Percentiles rank a stretch among this genome's conserved stretches.
These are phyloP conservation scores for Promerops cafer DNA, from an alignment of 2,113 vertebrate genomes.

Conservation along the genomic window DNA sequence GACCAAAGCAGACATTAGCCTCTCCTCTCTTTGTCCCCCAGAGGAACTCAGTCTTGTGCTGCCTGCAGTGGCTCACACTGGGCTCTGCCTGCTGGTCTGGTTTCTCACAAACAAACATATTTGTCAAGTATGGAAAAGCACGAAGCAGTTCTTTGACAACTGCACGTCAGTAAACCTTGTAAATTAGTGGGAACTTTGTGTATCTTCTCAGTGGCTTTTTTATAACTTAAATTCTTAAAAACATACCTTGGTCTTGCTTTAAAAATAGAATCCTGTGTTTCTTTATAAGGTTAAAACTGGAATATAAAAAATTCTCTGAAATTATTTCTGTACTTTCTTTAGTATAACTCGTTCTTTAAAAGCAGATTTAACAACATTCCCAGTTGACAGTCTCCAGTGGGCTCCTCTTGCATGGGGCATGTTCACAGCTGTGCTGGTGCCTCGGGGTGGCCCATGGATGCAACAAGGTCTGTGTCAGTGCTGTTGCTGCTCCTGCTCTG, in stretches of 20 bases:
- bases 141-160: neutral
- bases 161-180: neutral
- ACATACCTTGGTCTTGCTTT: neutral
- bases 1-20: neutral
- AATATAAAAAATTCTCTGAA: neutral
- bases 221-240: neutral
- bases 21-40: neutral
- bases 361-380: neutral
- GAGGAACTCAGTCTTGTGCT: fast-evolving
- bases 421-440: fast-evolving
- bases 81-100: neutral
- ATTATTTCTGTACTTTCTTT: neutral
- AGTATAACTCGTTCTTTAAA: neutral
- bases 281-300: neutral
- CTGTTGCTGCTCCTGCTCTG: neutral
- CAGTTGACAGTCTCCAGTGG: neutral
- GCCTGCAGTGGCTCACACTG: fast-evolving
- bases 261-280: neutral
- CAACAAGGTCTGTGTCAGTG: neutral
- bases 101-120: neutral
- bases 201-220: neutral
- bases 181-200: neutral
- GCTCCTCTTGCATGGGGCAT: fast-evolving
- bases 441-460: fast-evolving
- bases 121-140: neutral